These are phyloP conservation scores for Xiphias gladius DNA, from an alignment of 2,113 vertebrate genomes.

Conservation along the genomic window DNA sequence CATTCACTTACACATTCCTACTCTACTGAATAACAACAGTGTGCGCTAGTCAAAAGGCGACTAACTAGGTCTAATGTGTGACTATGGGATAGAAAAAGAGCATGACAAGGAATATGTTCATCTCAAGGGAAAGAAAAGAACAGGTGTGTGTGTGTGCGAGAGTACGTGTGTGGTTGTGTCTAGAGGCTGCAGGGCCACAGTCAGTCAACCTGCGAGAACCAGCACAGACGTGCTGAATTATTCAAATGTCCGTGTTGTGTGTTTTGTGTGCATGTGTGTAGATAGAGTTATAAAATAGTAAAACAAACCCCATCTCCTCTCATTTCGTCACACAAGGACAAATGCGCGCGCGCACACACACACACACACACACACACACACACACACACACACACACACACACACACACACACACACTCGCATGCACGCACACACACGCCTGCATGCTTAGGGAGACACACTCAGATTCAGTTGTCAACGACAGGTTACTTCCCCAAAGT, in stretches of 20 bases:
- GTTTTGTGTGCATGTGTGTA: conserved; percentile 48
- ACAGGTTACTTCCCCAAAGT: too few species aligned
- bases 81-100: conserved; percentile 18
- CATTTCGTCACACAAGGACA: conserved; percentile 67
- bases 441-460: too few species aligned
- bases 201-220: conserved; percentile 61
- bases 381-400: too few species aligned
- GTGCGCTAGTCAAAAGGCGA: conserved; percentile 8
- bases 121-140: conserved; percentile 32
- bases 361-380: conserved; percentile 49
- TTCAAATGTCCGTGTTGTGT: conserved; percentile 75
- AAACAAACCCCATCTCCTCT: conserved; percentile 68
- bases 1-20: conserved; percentile 27
- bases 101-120: conserved; percentile 19
- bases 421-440: too few species aligned
- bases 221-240: conserved; percentile 75
- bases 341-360: conserved; percentile 38
- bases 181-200: conserved; percentile 47
- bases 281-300: conserved; percentile 78
- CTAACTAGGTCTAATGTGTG: conserved; percentile 15
- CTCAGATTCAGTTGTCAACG: too few species aligned
- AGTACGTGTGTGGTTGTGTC: conserved; percentile 39
- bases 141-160: conserved; percentile 48
- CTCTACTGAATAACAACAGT: conserved; percentile 35
- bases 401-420: conserved; percentile 49